Conservation (phyloP, 2,797 vertebrate genomes). For the Sebastes hopkinsi region DNA sequence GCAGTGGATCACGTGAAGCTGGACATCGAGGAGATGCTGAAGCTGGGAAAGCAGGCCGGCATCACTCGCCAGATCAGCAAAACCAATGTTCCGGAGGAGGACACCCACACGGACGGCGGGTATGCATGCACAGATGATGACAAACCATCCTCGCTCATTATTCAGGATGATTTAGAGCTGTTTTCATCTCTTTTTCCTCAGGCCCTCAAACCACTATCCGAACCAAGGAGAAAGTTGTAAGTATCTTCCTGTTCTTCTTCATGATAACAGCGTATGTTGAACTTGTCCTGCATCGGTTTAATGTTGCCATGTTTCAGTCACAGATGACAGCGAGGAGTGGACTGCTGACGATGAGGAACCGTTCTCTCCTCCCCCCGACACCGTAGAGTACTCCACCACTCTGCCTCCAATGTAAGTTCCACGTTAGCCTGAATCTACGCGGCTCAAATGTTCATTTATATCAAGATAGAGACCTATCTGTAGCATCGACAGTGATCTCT, state of each 20-base stretch:
- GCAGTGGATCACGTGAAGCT: constrained; percentile 73
- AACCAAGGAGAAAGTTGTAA: constrained; percentile 77
- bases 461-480: background rate
- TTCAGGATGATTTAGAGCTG: background rate
- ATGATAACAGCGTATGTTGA: background rate
- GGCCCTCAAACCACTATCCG: constrained; percentile 63
- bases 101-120: constrained; percentile 54
- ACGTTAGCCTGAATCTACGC: background rate
- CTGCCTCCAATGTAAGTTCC: constrained; percentile 60
- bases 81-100: constrained; percentile 42
- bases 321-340: constrained; percentile 86
- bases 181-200: constrained; percentile 31
- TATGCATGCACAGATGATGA: constrained; percentile 24
- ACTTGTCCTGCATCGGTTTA: background rate
- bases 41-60: constrained; percentile 71
- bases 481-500: background rate
- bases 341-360: constrained; percentile 77
- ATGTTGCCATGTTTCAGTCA: constrained; percentile 64
- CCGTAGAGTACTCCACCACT: background rate
- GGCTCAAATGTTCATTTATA: background rate
- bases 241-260: constrained; percentile 17
- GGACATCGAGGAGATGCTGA: constrained; percentile 77
- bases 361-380: constrained; percentile 25
- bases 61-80: constrained; percentile 10
- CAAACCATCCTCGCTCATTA: background rate